These are phyloP conservation scores for Trachemys scripta DNA, from an alignment of 2,113 vertebrate species.

Conservation along the genomic window DNA sequence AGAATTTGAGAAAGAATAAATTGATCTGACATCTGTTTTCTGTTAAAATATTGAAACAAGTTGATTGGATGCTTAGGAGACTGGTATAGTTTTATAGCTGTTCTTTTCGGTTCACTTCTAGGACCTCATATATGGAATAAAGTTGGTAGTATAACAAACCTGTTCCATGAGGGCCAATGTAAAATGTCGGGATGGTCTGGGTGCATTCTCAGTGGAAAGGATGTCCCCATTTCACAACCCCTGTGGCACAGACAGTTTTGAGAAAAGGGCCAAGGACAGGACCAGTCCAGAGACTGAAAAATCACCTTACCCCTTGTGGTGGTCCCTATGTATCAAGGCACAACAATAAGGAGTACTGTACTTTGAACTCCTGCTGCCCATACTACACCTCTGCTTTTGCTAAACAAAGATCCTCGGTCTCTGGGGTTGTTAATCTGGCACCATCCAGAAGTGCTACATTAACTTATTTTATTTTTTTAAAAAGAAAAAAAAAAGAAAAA, in stretches of 20 bases:
- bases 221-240: not conserved
- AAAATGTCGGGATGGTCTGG: not conserved
- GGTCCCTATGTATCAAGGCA: not conserved
- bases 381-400: not conserved
- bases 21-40: slow-evolving; percentile 24
- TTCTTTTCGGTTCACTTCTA: not conserved
- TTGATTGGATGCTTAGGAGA: not conserved
- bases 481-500: not conserved
- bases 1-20: slow-evolving; percentile 38
- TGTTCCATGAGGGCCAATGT: not conserved
- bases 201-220: rapidly evolving
- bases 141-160: not conserved
- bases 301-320: not conserved
- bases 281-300: not conserved
- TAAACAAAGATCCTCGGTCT: not conserved
- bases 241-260: not conserved
- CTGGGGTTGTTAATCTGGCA: not conserved
- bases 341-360: not conserved
- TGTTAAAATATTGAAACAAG: not conserved
- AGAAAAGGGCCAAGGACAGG: not conserved
- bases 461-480: slow-evolving; percentile 20
- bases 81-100: not conserved
- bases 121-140: not conserved
- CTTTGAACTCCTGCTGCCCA: not conserved
- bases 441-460: not conserved